phyloP scores from a whole-genome alignment of 1,140 invertebrate genomes.

The Chymomyza costata region DNA sequence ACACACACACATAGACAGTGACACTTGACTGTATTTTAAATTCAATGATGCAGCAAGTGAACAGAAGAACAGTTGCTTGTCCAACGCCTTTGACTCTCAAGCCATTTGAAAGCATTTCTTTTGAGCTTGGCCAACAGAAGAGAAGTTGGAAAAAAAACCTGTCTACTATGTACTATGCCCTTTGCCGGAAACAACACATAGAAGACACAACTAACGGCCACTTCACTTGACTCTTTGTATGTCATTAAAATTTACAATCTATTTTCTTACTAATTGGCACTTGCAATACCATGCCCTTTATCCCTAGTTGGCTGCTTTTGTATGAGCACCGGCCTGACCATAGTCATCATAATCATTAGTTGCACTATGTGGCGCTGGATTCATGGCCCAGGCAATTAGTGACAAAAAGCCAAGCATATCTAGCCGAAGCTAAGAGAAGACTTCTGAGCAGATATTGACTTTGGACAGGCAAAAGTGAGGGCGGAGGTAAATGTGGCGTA shows the following conservation, averaged over 20 bases:
- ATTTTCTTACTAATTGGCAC: conserved; percentile 73
- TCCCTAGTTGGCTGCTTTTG: conserved; percentile 20
- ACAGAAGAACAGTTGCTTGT: conserved; percentile 43
- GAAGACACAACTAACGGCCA: conserved; percentile 26
- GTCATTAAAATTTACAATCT: conserved; percentile 72
- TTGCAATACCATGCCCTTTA: conserved; percentile 33
- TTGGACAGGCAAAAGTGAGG: no score
- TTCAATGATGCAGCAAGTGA: conserved; percentile 66
- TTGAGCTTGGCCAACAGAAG: conserved; percentile 17
- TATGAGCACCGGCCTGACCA: conserved; percentile 27
- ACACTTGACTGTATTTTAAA: conserved; percentile 47
- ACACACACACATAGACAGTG: conserved; percentile 14
- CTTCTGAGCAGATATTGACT: neutral
- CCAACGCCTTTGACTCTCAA: conserved; percentile 50
- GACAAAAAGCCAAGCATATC: conserved; percentile 40
- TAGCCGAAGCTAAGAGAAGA: conserved; percentile 12
- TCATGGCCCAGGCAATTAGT: conserved; percentile 42
- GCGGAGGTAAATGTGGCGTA: conserved; percentile 31
- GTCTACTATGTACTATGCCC: no score
- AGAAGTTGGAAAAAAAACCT: conserved; percentile 21
- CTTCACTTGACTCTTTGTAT: conserved; percentile 34
- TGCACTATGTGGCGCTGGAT: conserved; percentile 35
- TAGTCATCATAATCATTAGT: conserved; percentile 67
- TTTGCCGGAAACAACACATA: conserved; percentile 1
- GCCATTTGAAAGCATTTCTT: conserved; percentile 22